phyloP scores from a whole-genome alignment of 2,797 vertebrate species.

The Lophura swinhoii region DNA sequence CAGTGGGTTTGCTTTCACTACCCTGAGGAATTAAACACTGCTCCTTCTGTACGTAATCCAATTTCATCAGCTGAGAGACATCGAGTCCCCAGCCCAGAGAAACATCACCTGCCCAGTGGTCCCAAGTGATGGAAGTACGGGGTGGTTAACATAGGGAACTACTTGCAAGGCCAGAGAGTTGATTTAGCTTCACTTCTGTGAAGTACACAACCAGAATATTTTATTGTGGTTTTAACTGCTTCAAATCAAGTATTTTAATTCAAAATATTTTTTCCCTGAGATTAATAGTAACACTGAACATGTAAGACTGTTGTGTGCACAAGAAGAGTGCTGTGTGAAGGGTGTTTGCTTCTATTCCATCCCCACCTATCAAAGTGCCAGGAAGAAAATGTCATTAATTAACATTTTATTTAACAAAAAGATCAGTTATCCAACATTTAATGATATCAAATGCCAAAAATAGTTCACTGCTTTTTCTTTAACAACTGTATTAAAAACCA shows the following conservation, averaged over 20 bases:
- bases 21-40: background rate
- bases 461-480: conserved; percentile 31
- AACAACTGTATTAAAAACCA: conserved; percentile 37
- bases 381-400: background rate
- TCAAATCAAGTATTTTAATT: background rate
- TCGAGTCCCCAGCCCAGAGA: background rate
- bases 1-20: background rate
- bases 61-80: background rate
- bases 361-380: background rate
- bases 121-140: background rate
- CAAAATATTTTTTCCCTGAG: background rate
- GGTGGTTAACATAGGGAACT: background rate
- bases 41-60: rapidly evolving
- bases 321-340: background rate
- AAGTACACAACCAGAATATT: background rate
- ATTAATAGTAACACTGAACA: background rate
- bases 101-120: background rate
- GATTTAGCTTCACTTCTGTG: background rate
- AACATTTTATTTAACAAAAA: conserved; percentile 74
- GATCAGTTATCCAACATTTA: conserved; percentile 45
- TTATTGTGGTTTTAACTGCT: background rate
- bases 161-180: background rate
- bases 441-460: conserved; percentile 45
- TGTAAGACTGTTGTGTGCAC: too few species aligned
- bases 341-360: background rate